Evolutionary conservation across 2,797 vertebrate genomes (phyloP), one percentile per base, ranked within the genome.

Genomic region (Anguilla marmorata): DNA sequence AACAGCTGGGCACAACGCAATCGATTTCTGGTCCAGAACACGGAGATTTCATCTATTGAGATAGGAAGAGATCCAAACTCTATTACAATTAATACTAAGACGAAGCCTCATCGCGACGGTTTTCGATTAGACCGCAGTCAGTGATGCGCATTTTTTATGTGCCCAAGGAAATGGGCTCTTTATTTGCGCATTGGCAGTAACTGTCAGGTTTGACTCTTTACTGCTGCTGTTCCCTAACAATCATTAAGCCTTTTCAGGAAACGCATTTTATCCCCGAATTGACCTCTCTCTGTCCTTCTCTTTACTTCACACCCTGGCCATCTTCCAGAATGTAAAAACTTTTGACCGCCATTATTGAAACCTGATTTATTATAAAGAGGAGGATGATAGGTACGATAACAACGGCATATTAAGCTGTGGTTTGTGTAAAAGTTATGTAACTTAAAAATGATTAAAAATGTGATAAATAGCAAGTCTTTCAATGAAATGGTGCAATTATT

Each of bases 221-320:
- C 6, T 50, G 45, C 74, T 19, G 37, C 79, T 50, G 45, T 82
- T 24, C 45, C 24, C 41, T 82, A n/a, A 50, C 41, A 82, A 50
- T 48, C 41, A 82, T 82, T 82, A 82, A 82, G n/a, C 45, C n/a
- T 82, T 48, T 82, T n/a, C 74, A 79, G 33, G 33, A 79, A 79
- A 37, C 2, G 2, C 30, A 37, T 41, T 79, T 79, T 79, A 41
- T 21, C 4, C 16, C 33, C 4, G 0, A 79, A 41, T 45, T 79
- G 3, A 45, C 74, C 74, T 41, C 74, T 21, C 4, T 16, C 16
- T 2, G 16, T 21, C 33, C 33, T 79, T 41, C 33, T 41, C 74
- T 76, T 69, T 21, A 37, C 37, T 79, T 45, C 74, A 14, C 33
- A 41, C 16, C 19, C 37, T 79, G 74, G 74, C 33, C 37, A 33